Evolutionary conservation across 1,140 invertebrate genomes (phyloP).

Genomic region (Notospermus geniculatus): DNA sequence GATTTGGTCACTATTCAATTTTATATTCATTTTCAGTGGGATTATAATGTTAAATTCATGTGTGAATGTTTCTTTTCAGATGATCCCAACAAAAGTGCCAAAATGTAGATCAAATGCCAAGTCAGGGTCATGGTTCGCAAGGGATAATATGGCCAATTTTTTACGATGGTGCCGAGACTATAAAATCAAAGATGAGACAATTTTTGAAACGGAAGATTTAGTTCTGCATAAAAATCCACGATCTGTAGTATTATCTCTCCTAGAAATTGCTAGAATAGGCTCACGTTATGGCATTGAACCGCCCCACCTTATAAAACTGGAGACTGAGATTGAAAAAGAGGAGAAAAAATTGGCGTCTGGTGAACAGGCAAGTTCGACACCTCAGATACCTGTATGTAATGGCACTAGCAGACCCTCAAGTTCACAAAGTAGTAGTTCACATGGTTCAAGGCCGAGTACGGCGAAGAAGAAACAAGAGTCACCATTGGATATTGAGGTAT

Average conservation of each 20-base stretch:
- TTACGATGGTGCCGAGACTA: slow-evolving; percentile 79
- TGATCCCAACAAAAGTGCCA: slow-evolving; percentile 26
- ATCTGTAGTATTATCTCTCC: slow-evolving; percentile 85
- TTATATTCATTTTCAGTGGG: no score
- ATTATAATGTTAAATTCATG: no score
- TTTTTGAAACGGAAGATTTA: slow-evolving; percentile 94
- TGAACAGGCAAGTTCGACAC: background rate
- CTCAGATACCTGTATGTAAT: background rate
- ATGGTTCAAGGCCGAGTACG: slow-evolving; percentile 6
- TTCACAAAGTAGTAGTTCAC: slow-evolving; percentile 4
- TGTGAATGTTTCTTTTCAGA: slow-evolving; percentile 29
- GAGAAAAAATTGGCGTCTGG: slow-evolving; percentile 15
- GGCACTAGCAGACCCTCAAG: slow-evolving; percentile 9
- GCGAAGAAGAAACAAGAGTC: slow-evolving; percentile 10
- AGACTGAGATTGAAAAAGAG: slow-evolving; percentile 81
- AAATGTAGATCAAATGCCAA: slow-evolving; percentile 33
- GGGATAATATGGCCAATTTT: slow-evolving; percentile 95
- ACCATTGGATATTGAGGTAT: slow-evolving; percentile 26
- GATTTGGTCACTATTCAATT: no score
- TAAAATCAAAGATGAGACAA: slow-evolving; percentile 84
- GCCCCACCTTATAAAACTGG: slow-evolving; percentile 89
- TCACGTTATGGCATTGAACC: slow-evolving; percentile 87
- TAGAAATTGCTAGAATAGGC: slow-evolving; percentile 86
- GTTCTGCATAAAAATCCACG: slow-evolving; percentile 79
- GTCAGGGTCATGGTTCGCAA: slow-evolving; percentile 86